These are phyloP conservation scores for Nothocercus nigrocapillus DNA, from an alignment of 2,113 vertebrate genomes.

Conservation along the genomic window DNA sequence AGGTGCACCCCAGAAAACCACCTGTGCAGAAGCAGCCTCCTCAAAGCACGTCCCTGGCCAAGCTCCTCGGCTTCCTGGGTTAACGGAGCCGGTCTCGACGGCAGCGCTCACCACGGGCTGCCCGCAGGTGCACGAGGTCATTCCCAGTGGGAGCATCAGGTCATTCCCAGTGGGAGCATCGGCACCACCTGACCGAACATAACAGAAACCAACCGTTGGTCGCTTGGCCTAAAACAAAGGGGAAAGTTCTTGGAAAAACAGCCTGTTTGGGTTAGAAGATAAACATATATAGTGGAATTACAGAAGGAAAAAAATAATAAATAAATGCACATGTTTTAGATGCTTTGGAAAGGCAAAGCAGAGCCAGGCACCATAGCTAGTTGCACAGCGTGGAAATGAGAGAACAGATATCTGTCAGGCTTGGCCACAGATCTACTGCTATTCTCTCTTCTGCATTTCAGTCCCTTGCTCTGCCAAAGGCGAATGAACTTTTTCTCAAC, in stretches of 20 bases:
- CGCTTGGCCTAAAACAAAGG: background rate
- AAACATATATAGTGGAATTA: background rate
- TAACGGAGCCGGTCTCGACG: background rate
- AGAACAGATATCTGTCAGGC: background rate
- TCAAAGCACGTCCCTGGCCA: constrained; percentile 23
- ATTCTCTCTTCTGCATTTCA: background rate
- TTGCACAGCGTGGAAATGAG: background rate
- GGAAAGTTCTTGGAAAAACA: background rate
- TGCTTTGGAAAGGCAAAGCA: background rate
- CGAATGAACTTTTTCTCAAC: background rate
- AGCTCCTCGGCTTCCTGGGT: background rate
- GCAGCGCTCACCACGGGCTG: background rate
- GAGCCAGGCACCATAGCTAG: background rate
- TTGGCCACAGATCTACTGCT: background rate
- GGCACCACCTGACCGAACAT: background rate
- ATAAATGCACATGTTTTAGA: background rate
- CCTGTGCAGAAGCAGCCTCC: constrained; percentile 20
- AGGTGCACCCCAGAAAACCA: background rate
- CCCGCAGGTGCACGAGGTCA: background rate
- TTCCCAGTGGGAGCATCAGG: background rate
- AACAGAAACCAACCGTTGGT: background rate
- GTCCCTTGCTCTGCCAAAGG: background rate
- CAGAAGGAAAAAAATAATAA: background rate
- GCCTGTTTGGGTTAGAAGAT: background rate
- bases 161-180: background rate